Percentiles rank a stretch among this genome's conserved stretches.
These are phyloP conservation scores for Oostethus manadensis DNA, from an alignment of 2,113 vertebrate species.

Conservation along the genomic window DNA sequence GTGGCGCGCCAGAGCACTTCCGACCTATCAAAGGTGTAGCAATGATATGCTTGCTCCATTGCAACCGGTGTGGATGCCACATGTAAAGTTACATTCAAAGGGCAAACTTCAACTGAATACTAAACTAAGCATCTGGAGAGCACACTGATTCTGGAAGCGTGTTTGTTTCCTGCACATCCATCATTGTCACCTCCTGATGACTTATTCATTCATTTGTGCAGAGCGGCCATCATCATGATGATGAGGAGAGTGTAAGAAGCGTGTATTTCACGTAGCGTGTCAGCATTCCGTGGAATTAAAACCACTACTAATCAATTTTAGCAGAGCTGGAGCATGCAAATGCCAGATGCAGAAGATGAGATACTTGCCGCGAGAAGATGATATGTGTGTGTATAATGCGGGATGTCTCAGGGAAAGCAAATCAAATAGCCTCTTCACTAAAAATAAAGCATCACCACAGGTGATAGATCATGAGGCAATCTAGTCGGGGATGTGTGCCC, in stretches of 20 bases:
- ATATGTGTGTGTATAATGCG: neutral
- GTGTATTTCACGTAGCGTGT: slow-evolving; percentile 58
- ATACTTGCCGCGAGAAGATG: slow-evolving; percentile 19
- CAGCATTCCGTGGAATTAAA: slow-evolving; percentile 69
- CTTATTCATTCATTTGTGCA: slow-evolving; percentile 73
- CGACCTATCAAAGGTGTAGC: too few species aligned
- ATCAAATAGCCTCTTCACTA: slow-evolving; percentile 32
- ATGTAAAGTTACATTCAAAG: slow-evolving; percentile 11
- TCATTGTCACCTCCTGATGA: slow-evolving; percentile 70
- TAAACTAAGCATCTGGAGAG: slow-evolving; percentile 12
- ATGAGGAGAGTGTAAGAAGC: slow-evolving; percentile 50
- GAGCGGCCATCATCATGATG: slow-evolving; percentile 67
- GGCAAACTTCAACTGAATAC: slow-evolving; percentile 16
- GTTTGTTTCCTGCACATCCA: slow-evolving; percentile 67
- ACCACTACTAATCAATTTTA: slow-evolving; percentile 71
- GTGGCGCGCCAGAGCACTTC: too few species aligned
- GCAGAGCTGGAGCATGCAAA: slow-evolving; percentile 49
- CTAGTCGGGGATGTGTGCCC: slow-evolving; percentile 9
- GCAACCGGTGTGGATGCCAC: neutral
- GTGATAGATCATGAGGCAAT: slow-evolving; percentile 17
- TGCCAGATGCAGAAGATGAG: slow-evolving; percentile 54
- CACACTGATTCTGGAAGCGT: slow-evolving; percentile 29
- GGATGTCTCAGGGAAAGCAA: neutral
- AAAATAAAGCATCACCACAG: slow-evolving; percentile 26
- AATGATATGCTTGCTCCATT: neutral